phyloP scores from a whole-genome alignment of 1,140 invertebrate species.

The Tenebrio molitor region DNA sequence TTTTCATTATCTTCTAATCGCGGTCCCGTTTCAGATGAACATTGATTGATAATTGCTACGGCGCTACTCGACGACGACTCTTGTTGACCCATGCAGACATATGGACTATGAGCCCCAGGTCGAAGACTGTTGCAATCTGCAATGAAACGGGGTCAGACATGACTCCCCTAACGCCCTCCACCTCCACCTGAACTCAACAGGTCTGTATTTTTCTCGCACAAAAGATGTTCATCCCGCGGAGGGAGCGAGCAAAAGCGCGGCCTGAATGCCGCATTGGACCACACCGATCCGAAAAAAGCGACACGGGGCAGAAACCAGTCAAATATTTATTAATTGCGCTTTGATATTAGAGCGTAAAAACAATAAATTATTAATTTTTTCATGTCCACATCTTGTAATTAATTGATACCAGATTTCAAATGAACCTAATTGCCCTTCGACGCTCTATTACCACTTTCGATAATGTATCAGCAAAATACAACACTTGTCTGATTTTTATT shows the following conservation, averaged over 20 bases:
- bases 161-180: conserved; percentile 8
- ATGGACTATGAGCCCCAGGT: conserved; percentile 49
- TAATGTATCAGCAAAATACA: too few relatives aligned
- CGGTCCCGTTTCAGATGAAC: conserved; percentile 21
- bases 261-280: background rate
- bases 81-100: conserved; percentile 44
- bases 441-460: background rate
- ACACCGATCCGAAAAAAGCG: too few relatives aligned
- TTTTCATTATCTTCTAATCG: too few relatives aligned
- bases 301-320: too few relatives aligned
- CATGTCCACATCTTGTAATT: conserved; percentile 1
- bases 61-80: conserved; percentile 28
- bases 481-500: too few relatives aligned
- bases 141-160: conserved; percentile 45
- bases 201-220: conserved; percentile 4
- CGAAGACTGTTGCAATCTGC: conserved; percentile 48
- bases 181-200: background rate
- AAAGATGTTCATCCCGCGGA: background rate
- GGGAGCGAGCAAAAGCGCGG: background rate
- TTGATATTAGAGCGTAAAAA: conserved; percentile 14
- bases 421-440: conserved; percentile 18
- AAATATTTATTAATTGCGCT: too few relatives aligned
- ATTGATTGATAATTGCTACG: conserved; percentile 24
- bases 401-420: conserved; percentile 1
- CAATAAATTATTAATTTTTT: conserved; percentile 1